phyloP scores from a whole-genome alignment of 2,797 vertebrate genomes.

The Eulemur rubriventer region DNA sequence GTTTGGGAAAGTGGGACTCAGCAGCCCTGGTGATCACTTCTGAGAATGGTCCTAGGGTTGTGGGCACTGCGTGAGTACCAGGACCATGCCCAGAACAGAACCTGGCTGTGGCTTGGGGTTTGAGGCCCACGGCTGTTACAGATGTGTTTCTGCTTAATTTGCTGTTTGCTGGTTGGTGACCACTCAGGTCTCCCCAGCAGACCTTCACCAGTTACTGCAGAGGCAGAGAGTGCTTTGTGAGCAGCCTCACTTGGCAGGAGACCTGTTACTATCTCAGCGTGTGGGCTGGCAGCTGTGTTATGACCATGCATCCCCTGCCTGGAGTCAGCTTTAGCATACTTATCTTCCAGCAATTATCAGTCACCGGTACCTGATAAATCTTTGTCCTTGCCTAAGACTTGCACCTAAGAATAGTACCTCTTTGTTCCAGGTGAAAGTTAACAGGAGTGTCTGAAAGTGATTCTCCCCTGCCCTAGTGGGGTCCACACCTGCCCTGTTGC shows the following conservation, averaged over 20 bases:
- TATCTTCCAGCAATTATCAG: not conserved
- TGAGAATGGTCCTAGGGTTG: not conserved
- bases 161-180: not conserved
- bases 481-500: not conserved
- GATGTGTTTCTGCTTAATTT: not conserved
- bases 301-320: accelerated
- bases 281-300: not conserved
- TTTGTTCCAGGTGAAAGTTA: not conserved
- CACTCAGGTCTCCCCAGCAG: not conserved
- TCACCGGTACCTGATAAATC: not conserved
- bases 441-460: not conserved
- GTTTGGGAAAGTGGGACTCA: not conserved
- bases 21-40: not conserved
- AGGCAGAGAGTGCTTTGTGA: not conserved
- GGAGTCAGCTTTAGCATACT: not conserved
- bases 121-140: not conserved
- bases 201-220: not conserved
- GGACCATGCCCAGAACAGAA: not conserved
- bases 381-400: not conserved
- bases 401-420: not conserved
- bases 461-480: not conserved
- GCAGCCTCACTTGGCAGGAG: not conserved
- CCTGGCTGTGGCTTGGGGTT: not conserved
- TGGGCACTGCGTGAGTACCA: not conserved
- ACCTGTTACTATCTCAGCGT: accelerated